Conservation (phyloP, 1,140 invertebrate species). For the Ceratosolen fusciceps region DNA sequence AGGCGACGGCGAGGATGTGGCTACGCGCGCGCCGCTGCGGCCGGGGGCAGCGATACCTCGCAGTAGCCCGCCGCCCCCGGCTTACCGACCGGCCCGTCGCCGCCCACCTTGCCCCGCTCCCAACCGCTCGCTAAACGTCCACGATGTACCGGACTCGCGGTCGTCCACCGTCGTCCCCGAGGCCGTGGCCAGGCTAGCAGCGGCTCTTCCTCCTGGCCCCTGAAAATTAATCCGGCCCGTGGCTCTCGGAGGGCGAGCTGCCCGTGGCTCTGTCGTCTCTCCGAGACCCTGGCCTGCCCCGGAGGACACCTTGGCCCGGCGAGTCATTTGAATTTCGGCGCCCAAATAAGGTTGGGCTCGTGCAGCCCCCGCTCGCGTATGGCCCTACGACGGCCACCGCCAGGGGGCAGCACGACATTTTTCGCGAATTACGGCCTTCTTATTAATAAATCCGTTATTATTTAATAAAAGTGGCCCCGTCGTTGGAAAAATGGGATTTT, state of each 20-base stretch:
- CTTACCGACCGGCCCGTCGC: neutral
- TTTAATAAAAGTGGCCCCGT: neutral
- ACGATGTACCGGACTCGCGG: no score
- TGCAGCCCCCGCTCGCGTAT: slow-evolving; percentile 26
- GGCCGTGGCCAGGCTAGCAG: no score
- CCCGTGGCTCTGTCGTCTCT: no score
- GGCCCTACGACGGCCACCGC: slow-evolving; percentile 31
- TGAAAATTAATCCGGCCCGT: neutral
- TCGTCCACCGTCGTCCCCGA: no score
- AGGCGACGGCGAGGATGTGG: neutral
- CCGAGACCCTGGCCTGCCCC: no score
- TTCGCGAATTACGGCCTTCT: neutral
- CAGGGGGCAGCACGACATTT: slow-evolving; percentile 54
- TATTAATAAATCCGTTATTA: neutral
- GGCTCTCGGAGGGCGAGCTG: no score
- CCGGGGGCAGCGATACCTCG: neutral
- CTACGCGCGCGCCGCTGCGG: neutral
- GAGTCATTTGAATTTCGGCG: slow-evolving; percentile 33
- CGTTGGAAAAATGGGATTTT: slow-evolving; percentile 44
- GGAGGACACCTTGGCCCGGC: no score
- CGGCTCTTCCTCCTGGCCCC: neutral
- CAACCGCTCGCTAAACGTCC: neutral
- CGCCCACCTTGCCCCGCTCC: neutral
- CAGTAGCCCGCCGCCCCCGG: slow-evolving; percentile 12
- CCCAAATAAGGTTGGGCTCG: slow-evolving; percentile 2